These are phyloP conservation scores for Zaprionus nigranus DNA, from an alignment of 1,140 invertebrate genomes.

Conservation along the genomic window DNA sequence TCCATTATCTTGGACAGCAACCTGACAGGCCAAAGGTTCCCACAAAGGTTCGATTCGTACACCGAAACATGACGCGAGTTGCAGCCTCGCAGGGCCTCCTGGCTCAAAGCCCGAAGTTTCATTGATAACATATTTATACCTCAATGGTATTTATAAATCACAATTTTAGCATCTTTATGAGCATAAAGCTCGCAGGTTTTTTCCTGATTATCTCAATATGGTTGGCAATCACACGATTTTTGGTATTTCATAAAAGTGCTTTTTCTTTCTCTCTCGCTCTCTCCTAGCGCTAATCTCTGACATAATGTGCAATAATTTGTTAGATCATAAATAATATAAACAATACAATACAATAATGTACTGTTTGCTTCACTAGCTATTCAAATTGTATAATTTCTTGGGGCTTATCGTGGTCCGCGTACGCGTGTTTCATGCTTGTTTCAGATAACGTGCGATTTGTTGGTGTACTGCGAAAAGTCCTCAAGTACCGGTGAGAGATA, in stretches of 20 bases:
- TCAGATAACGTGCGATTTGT: constrained; percentile 27
- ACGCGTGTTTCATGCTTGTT: constrained; percentile 20
- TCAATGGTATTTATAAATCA: constrained; percentile 33
- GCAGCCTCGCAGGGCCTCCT: neutral
- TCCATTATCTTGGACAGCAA: constrained; percentile 31
- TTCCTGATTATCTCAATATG: constrained; percentile 15
- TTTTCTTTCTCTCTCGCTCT: neutral
- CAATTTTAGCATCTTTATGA: constrained; percentile 31
- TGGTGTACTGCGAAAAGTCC: constrained; percentile 11
- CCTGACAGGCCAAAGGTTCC: constrained; percentile 37
- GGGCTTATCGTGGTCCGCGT: constrained; percentile 11
- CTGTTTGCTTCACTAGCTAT: constrained; percentile 5
- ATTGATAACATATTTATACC: constrained; percentile 32
- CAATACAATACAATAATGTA: neutral
- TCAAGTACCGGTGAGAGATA: constrained; percentile 3
- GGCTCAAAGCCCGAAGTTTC: neutral
- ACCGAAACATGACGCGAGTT: constrained; percentile 16
- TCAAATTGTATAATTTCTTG: constrained; percentile 10
- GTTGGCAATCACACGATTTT: neutral
- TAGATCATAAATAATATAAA: constrained; percentile 17
- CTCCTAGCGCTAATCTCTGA: constrained; percentile 30
- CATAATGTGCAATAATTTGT: constrained; percentile 36
- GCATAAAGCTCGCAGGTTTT: constrained; percentile 3
- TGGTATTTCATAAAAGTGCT: neutral
- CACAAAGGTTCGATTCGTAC: neutral